Evolutionary conservation across 2,888 invertebrate species (phyloP), one percentile per base, ranked within the genome.

Genomic region (Lamellibrachia columna): DNA sequence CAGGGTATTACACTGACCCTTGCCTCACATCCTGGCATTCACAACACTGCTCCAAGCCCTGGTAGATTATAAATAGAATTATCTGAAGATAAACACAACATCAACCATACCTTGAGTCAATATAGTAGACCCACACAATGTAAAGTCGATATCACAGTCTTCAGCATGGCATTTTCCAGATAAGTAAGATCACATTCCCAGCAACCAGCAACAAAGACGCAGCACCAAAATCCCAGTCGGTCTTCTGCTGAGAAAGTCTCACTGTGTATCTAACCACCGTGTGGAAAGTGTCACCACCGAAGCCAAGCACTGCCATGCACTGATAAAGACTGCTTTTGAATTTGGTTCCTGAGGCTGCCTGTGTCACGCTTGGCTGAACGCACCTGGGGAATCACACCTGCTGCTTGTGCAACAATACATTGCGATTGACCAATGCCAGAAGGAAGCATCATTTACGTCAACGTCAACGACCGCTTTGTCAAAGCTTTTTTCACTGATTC

Each of bases 361-460:
- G 75, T n/a, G 75, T 75, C 75, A 75, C 75, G 75, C 75, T 22
- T 15, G 15, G n/a, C 15, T 2, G 75, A 75, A 11, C 4, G 22
- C 75, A 75, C 75, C 75, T 75, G 75, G 75, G 75, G 75, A 75
- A 75, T 75, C 75, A 75, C 75, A 75, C 75, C 75, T 75, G 75
- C 75, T 4, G 75, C n/a, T 75, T 75, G 75, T 6, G 75, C 75
- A 75, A 75, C 75, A 75, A 75, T 75, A 75, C 75, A 75, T 75
- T 75, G 15, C 4, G 75, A 11, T n/a, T 75, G 75, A 75, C 75
- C 75, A 75, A 75, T 75, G 75, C 75, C 75, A 75, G 75, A 22
- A 22, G 75, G 22, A 75, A 55, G 55, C 55, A 9, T 55, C 55
- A 55, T 9, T 55, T 55, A 55, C 3, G 75, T 22, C 75, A 22